These are phyloP conservation scores for Hemicordylus capensis DNA, from an alignment of 2,113 vertebrate species.

Conservation along the genomic window DNA sequence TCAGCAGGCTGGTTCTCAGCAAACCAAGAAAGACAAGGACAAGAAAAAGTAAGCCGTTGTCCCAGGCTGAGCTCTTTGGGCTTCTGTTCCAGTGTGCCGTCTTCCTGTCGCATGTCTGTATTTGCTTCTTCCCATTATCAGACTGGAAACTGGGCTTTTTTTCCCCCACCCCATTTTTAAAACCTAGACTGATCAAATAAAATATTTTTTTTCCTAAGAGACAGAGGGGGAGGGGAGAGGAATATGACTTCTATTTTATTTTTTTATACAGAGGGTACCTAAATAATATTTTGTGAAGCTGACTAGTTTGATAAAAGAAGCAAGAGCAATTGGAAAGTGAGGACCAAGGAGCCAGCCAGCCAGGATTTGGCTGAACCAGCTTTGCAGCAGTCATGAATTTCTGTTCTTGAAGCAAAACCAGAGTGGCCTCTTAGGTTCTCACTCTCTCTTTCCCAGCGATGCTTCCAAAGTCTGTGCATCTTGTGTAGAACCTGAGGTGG, in stretches of 20 bases:
- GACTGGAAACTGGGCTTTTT: conserved; percentile 68
- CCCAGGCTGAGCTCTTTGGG: conserved; percentile 44
- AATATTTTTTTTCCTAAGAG: conserved; percentile 66
- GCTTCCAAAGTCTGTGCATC: background rate
- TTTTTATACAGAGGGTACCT: conserved; percentile 59
- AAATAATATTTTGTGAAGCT: conserved; percentile 34
- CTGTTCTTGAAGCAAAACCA: conserved; percentile 40
- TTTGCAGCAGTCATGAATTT: conserved; percentile 16
- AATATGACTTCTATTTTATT: conserved; percentile 55
- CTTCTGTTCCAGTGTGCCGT: conserved; percentile 45
- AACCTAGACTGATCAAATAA: conserved; percentile 61
- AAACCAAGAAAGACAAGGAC: conserved; percentile 89
- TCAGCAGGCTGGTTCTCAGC: conserved; percentile 83
- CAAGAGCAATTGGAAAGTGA: conserved; percentile 14
- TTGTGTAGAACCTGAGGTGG: background rate
- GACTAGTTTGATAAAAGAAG: conserved; percentile 23
- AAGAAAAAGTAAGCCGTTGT: conserved; percentile 87
- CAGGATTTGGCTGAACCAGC: conserved; percentile 33
- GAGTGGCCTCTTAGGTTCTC: background rate
- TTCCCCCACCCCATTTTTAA: background rate
- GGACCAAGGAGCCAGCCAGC: conserved; percentile 7
- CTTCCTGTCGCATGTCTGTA: conserved; percentile 73
- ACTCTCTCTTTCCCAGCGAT: background rate
- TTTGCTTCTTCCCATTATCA: conserved; percentile 68
- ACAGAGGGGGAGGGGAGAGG: conserved; percentile 47